Conservation (phyloP, 1,140 invertebrate genomes). For the Dysdera silvatica region DNA sequence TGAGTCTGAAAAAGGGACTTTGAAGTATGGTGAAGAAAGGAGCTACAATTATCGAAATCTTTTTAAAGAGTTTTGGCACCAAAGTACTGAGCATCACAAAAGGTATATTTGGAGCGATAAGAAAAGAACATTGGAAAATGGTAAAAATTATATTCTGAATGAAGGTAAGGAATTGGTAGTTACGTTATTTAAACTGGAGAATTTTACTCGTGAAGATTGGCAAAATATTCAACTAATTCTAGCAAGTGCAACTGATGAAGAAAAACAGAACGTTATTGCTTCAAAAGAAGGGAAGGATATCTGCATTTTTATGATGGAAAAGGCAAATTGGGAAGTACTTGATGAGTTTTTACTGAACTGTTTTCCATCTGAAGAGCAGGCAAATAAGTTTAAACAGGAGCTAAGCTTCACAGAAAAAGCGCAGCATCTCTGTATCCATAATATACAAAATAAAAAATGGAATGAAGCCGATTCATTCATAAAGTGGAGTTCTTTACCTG, state of each 20-base stretch:
- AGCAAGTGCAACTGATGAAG: constrained; percentile 1
- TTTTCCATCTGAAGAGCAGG: constrained; percentile 3
- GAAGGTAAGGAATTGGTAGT: not conserved
- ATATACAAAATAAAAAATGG: constrained; percentile 16
- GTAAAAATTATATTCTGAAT: not conserved
- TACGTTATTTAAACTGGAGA: constrained; percentile 7
- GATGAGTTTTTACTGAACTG: constrained; percentile 13
- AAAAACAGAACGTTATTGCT: not conserved
- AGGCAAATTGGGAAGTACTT: constrained; percentile 12
- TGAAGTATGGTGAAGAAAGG: constrained; percentile 13
- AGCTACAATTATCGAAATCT: constrained; percentile 1
- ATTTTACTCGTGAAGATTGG: constrained; percentile 9
- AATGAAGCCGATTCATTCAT: constrained; percentile 8
- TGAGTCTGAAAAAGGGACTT: constrained; percentile 5
- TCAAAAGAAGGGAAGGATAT: constrained; percentile 2
- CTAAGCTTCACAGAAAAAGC: not conserved
- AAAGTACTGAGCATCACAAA: constrained; percentile 10
- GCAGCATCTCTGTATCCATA: constrained; percentile 7
- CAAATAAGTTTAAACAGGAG: constrained; percentile 1
- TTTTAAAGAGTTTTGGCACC: constrained; percentile 13
- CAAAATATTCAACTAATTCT: constrained; percentile 3
- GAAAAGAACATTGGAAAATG: not conserved
- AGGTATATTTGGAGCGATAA: constrained; percentile 19
- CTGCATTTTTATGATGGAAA: constrained; percentile 9
- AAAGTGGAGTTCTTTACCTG: constrained; percentile 13